Conservation (phyloP, 53 echinoderm and acorn worm species). For the Echinarachnius parma region DNA sequence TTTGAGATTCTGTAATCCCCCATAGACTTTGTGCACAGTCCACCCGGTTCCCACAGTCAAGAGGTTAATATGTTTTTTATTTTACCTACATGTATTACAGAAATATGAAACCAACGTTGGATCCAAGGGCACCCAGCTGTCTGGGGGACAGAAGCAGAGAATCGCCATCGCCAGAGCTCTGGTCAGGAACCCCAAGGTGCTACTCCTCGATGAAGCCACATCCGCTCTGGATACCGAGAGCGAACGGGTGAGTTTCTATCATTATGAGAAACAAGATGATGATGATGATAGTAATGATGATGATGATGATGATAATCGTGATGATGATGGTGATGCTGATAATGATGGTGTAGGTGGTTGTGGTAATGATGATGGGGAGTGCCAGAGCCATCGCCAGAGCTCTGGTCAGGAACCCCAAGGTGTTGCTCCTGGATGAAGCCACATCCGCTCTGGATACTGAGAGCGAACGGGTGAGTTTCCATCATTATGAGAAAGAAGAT, state of each 20-base stretch:
- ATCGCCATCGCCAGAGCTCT: conserved; percentile 87
- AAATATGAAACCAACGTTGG: conserved; percentile 86
- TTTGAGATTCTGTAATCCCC: too few species aligned
- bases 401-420: conserved; percentile 80
- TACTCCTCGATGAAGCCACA: conserved; percentile 91
- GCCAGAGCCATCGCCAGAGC: conserved; percentile 93
- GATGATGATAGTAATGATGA: too few species aligned
- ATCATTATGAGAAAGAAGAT: too few species aligned
- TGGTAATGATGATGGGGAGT: too few species aligned
- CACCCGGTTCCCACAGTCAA: too few species aligned
- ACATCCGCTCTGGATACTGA: conserved; percentile 95
- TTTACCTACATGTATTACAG: too few species aligned
- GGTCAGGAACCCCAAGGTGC: conserved; percentile 83
- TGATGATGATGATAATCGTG: too few species aligned
- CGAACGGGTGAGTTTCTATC: conserved; percentile 82
- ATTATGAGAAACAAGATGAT: too few species aligned
- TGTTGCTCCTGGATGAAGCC: conserved; percentile 90
- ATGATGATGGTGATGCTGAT: too few species aligned
- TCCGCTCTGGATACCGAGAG: conserved; percentile 97
- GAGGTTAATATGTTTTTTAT: too few species aligned
- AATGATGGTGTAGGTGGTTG: too few species aligned
- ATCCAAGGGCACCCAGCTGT: conserved; percentile 80
- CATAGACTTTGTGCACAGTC: too few species aligned
- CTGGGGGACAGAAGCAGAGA: conserved; percentile 91
- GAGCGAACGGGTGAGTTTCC: conserved; percentile 86